Evolutionary conservation across 2,888 invertebrate genomes (phyloP).

Genomic region (Andricus quercusramuli): DNA sequence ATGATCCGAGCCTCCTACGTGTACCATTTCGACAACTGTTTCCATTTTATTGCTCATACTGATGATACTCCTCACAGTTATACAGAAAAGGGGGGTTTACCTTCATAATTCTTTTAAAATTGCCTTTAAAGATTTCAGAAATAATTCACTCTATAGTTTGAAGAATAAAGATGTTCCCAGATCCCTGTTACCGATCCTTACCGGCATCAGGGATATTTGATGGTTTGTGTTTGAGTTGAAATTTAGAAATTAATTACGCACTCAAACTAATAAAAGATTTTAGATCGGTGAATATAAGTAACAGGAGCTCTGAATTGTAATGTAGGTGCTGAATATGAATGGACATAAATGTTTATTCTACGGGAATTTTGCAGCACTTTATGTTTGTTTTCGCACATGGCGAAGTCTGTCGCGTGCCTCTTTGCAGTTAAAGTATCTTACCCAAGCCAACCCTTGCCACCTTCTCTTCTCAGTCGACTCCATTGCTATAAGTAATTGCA

Average conservation of each 20-base stretch:
- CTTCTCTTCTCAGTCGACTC: conserved; percentile 58
- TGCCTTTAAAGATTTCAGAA: background rate
- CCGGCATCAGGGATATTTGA: too few species aligned
- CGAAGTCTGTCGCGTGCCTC: conserved; percentile 64
- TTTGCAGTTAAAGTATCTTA: conserved; percentile 63
- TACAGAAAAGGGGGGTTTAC: background rate
- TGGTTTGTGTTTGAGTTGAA: too few species aligned
- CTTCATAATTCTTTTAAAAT: background rate
- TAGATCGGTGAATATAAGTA: background rate
- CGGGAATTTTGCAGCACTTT: conserved; percentile 5
- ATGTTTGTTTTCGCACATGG: conserved; percentile 35
- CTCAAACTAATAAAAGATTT: background rate
- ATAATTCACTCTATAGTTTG: background rate
- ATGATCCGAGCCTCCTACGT: conserved; percentile 43
- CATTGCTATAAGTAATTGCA: conserved; percentile 64
- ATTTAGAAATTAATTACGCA: background rate
- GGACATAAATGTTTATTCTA: background rate
- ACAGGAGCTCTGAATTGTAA: background rate
- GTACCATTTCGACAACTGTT: conserved; percentile 67
- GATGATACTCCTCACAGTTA: background rate
- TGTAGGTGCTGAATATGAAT: background rate
- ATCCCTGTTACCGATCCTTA: too few species aligned
- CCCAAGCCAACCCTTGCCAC: conserved; percentile 69
- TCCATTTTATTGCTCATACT: conserved; percentile 47
- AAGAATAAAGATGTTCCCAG: background rate